Evolutionary conservation across 2,797 vertebrate genomes (phyloP).

Genomic region (Melanotaenia boesemani): DNA sequence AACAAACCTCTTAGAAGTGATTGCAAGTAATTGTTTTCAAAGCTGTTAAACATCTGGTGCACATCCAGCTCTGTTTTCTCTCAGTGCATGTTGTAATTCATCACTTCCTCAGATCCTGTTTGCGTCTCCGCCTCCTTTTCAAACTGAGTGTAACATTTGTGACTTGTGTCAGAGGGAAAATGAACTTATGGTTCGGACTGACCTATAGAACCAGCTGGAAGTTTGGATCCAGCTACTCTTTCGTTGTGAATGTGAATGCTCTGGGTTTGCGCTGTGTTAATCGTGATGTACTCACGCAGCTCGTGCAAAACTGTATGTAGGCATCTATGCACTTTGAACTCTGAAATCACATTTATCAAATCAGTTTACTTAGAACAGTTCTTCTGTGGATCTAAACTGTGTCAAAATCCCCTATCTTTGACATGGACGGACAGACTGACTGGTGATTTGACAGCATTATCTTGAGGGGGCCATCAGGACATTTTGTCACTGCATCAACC

Average conservation of each 20-base stretch:
- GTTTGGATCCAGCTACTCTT: not conserved
- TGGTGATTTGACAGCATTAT: too few species aligned
- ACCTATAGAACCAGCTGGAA: not conserved
- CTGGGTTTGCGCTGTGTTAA: not conserved
- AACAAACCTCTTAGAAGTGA: constrained; percentile 19
- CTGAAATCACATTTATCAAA: too few species aligned
- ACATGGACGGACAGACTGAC: too few species aligned
- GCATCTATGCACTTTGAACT: too few species aligned
- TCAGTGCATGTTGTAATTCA: not conserved
- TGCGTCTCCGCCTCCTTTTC: not conserved
- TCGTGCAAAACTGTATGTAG: too few species aligned
- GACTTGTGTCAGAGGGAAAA: not conserved
- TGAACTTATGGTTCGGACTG: not conserved
- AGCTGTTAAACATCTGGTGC: not conserved
- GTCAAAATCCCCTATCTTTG: too few species aligned
- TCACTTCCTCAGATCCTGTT: constrained; percentile 1
- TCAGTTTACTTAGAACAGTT: too few species aligned
- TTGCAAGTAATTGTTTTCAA: constrained; percentile 33
- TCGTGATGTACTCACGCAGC: not conserved
- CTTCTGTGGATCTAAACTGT: too few species aligned
- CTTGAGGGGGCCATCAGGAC: too few species aligned
- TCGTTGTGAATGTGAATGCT: not conserved
- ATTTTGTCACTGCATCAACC: too few species aligned
- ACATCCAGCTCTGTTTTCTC: not conserved
- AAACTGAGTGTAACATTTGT: not conserved